Base-by-base conservation (phyloP, 2,797 vertebrate species). In the Orientallactaga sibirica region DNA sequence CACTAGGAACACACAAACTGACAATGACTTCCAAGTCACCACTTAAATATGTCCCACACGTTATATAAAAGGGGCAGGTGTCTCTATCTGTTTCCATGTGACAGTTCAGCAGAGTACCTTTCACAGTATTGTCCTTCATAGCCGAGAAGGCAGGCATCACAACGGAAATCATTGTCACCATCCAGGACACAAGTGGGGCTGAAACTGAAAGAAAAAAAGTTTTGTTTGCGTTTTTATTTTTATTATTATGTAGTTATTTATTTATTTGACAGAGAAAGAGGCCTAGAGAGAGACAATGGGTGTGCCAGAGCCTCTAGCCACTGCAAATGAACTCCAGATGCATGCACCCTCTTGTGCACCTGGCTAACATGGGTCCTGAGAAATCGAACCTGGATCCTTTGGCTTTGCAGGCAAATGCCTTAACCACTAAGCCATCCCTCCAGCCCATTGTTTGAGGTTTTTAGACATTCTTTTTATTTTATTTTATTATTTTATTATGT, bases 111-210 rank as follows among this genome's bases (percentile, higher is more conserved):
- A 0, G 1, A 16, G 75, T 95, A 99, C 99, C 98, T 99, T 97
- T 99, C 99, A 96, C 99, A 99, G 95, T 99, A 98, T 68, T 98
- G 98, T 1, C 99, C 99, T 96, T 99, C 99, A 2, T 99, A 99
- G 37, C 99, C 99, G 0, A 68, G 92, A 61, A 98, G 95, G 95
- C 99, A 99, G 96, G 99, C 98, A 19, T 98, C 97, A 79, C 99
- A 99, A 52, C 95, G 98, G 97, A 99, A 99, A 95, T 98, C 99
- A 0, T 97, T 96, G 0, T 90, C 96, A 22, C 98, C 99, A 43
- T 99, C 99, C 22, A 98, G 95, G 73, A 98, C 96, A 96, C 99
- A 99, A 1, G 98, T 99, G n/a, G 99, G 98, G 90, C 99, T 99
- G 97, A 99, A 99, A 96, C 99, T 99, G 94, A 33, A 97, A 62